These are phyloP conservation scores for Myathropa florea DNA, from an alignment of 2,888 invertebrate genomes.

Conservation along the genomic window DNA sequence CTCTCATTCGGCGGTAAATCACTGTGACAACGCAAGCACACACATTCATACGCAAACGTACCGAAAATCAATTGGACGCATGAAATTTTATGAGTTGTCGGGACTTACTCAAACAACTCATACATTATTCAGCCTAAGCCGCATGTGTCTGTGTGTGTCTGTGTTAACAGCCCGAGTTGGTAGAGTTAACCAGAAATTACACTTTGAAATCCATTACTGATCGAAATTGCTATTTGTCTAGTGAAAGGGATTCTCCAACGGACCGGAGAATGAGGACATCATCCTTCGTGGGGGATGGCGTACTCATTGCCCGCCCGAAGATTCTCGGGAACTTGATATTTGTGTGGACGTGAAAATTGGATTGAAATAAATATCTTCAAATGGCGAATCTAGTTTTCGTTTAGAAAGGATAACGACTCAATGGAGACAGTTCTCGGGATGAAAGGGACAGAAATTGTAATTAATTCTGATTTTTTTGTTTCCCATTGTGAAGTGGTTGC, in stretches of 20 bases:
- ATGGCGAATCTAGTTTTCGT: not conserved
- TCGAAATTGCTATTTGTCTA: slow-evolving; percentile 13
- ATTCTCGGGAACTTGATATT: not conserved
- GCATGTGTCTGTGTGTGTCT: not conserved
- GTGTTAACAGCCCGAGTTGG: too few relatives aligned
- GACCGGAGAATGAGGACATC: not conserved
- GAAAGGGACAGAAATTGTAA: not conserved
- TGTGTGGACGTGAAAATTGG: not conserved
- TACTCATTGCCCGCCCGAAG: too few relatives aligned
- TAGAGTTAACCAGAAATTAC: not conserved
- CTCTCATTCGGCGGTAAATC: not conserved
- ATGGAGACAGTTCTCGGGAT: not conserved
- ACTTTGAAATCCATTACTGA: slow-evolving; percentile 10
- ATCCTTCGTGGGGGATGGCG: not conserved
- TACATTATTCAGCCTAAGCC: slow-evolving; percentile 7
- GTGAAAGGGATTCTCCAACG: not conserved
- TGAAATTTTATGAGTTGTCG: slow-evolving; percentile 6
- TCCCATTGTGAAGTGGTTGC: not conserved
- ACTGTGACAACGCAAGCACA: not conserved
- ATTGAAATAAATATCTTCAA: not conserved
- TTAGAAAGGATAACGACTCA: not conserved
- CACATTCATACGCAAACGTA: not conserved
- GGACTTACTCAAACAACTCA: not conserved
- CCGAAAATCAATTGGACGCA: slow-evolving; percentile 35
- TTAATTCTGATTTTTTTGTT: not conserved